Evolutionary conservation across 2,113 vertebrate species (phyloP).

Genomic region (Caloenas nicobarica): DNA sequence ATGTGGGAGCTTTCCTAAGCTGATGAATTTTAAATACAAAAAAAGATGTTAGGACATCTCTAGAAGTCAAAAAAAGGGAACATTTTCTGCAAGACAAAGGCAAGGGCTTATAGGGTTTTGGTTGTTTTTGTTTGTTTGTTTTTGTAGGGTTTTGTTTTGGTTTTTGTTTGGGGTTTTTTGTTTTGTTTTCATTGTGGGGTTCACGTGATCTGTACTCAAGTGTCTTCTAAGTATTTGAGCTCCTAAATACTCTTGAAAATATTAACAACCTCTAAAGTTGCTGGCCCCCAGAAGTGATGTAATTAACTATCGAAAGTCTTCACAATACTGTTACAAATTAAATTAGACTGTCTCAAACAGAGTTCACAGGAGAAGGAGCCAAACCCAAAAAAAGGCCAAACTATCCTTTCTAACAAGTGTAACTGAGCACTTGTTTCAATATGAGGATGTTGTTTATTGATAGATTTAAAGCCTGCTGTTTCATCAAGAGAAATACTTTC

Average conservation of each 20-base stretch:
- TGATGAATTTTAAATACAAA: background rate
- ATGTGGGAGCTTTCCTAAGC: background rate
- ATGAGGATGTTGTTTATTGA: background rate
- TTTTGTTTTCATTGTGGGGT: background rate
- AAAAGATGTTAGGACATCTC: background rate
- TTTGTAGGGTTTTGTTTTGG: background rate
- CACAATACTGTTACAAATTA: background rate
- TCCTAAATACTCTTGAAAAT: background rate
- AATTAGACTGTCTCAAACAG: background rate
- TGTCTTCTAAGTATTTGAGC: background rate
- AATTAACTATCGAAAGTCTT: background rate
- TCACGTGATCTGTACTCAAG: background rate
- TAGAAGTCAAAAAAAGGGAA: background rate
- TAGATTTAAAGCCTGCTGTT: background rate
- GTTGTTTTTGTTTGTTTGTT: fast-evolving
- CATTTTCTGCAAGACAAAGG: background rate
- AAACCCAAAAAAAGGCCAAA: background rate
- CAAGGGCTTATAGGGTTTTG: background rate
- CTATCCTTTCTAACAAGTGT: background rate
- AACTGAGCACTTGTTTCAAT: background rate
- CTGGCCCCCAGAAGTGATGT: background rate
- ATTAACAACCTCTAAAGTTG: background rate
- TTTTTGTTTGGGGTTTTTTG: background rate
- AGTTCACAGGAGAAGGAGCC: background rate
- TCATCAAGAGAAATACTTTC: background rate